Evolutionary conservation across 2,888 invertebrate genomes (phyloP), one percentile per base, ranked within the genome.

Genomic region (Arge pagana): DNA sequence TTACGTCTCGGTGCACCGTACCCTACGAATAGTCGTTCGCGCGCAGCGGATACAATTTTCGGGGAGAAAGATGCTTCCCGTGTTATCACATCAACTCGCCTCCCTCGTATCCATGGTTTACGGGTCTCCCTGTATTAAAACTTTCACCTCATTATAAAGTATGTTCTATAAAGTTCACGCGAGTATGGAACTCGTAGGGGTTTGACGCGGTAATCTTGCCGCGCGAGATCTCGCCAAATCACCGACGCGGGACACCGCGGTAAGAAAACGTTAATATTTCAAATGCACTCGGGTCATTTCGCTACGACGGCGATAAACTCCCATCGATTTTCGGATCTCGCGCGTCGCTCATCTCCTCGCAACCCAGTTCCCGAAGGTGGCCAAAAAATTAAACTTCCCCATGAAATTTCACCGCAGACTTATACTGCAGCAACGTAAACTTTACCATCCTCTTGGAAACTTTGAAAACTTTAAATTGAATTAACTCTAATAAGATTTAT

Each of bases 391-490:
- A 19, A 8, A 30, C 8, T 26, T 30, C 23, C 10, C n/a, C 4
- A 10, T 8, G 31, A 33, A 45, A 33, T 33, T 45, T 45, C 23
- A 21, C 24, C 33, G 33, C 13, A 35, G 45, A 16, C 18, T 35
- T 33, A 45, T 35, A 33, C 28, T 19, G 33, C 33, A 26, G 28
- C 45, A 35, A n/a, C 35, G 31, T 33, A 45, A 45, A 45, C 33
- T 33, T 45, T 33, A 11, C 33, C 33, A 33, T 45, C 24, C 33
- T 33, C 23, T 23, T 35, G 31, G 23, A 23, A 31, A 33, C 33
- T 45, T 33, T 45, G 7, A 15, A 16, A 69, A 66, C 58, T 68
- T 70, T 66, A 62, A 63, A 69, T 69, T 67, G 62, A 68, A 66
- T 69, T 68, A 68, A 63, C 59, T n/a, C 60, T 60, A 61, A 60